Evolutionary conservation across 2,113 vertebrate species (phyloP).

Genomic region (Halichoeres trimaculatus): DNA sequence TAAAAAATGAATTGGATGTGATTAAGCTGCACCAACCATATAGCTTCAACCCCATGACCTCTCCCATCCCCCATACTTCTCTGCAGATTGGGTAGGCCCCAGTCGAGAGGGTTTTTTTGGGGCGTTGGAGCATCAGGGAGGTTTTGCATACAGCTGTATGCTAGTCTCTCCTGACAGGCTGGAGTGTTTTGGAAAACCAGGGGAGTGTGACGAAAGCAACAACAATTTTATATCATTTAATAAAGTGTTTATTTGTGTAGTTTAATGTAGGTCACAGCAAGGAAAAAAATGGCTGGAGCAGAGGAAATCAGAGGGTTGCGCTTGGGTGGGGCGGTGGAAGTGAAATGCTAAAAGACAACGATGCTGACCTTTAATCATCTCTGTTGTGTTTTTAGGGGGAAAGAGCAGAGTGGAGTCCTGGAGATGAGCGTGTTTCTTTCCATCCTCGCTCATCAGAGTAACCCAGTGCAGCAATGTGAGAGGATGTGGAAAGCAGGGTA

Average conservation of each 20-base stretch:
- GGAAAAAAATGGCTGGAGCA: not conserved
- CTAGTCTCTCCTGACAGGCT: slow-evolving; percentile 36
- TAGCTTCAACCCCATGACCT: slow-evolving; percentile 64
- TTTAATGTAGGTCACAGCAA: not conserved
- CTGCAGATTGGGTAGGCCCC: slow-evolving; percentile 59
- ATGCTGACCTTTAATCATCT: slow-evolving; percentile 37
- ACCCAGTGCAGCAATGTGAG: slow-evolving; percentile 11
- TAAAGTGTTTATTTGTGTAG: not conserved
- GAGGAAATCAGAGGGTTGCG: not conserved
- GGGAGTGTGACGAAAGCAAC: not conserved
- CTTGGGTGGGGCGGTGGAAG: not conserved
- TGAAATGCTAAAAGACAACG: slow-evolving; percentile 29
- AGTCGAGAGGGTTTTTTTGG: slow-evolving; percentile 68
- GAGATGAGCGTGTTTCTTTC: slow-evolving; percentile 21
- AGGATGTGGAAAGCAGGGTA: not conserved
- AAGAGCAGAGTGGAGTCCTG: slow-evolving; percentile 15
- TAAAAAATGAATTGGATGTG: slow-evolving; percentile 5
- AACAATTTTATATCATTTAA: not conserved
- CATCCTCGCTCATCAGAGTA: slow-evolving; percentile 26
- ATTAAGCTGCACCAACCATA: slow-evolving; percentile 40
- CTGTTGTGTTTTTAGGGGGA: slow-evolving; percentile 15
- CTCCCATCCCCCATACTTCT: slow-evolving; percentile 52
- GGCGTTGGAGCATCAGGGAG: slow-evolving; percentile 66
- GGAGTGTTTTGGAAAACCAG: not conserved
- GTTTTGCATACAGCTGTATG: slow-evolving; percentile 77